phyloP scores from a whole-genome alignment of 2,113 vertebrate genomes.

The Conger conger region DNA sequence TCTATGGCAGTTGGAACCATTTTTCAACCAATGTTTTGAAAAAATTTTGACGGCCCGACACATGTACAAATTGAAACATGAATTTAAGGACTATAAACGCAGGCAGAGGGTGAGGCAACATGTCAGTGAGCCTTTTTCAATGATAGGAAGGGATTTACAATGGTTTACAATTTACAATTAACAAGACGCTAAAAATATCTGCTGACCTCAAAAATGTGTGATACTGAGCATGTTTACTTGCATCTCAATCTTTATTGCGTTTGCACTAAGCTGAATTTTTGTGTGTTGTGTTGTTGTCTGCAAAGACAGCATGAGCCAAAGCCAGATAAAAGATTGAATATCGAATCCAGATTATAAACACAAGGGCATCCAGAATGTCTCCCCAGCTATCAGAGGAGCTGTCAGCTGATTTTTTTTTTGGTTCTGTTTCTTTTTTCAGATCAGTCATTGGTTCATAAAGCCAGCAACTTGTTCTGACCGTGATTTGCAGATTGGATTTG shows the following conservation, averaged over 20 bases:
- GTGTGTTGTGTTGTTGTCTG: not conserved
- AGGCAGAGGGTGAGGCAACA: too few species aligned
- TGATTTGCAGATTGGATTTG: not conserved
- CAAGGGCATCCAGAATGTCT: not conserved
- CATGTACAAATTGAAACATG: too few species aligned
- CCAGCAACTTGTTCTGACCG: not conserved
- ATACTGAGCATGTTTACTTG: not conserved
- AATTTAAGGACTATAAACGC: too few species aligned
- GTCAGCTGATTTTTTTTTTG: not conserved
- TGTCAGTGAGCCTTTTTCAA: too few species aligned
- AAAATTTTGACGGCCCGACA: too few species aligned
- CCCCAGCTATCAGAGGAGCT: not conserved
- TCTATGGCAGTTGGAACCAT: too few species aligned
- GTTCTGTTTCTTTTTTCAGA: not conserved
- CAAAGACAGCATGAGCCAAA: not conserved
- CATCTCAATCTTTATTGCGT: not conserved
- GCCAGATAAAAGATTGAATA: not conserved
- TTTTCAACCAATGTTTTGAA: too few species aligned
- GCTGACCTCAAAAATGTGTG: constrained; percentile 7
- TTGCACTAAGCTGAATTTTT: constrained; percentile 1
- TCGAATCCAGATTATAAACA: not conserved
- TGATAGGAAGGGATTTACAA: too few species aligned
- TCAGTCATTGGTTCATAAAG: not conserved
- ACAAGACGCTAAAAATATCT: not conserved
- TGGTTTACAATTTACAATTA: too few species aligned